Evolutionary conservation across 2,888 invertebrate species (phyloP), one percentile per base, ranked within the genome.

Genomic region (Zhengitettix transpicula): DNA sequence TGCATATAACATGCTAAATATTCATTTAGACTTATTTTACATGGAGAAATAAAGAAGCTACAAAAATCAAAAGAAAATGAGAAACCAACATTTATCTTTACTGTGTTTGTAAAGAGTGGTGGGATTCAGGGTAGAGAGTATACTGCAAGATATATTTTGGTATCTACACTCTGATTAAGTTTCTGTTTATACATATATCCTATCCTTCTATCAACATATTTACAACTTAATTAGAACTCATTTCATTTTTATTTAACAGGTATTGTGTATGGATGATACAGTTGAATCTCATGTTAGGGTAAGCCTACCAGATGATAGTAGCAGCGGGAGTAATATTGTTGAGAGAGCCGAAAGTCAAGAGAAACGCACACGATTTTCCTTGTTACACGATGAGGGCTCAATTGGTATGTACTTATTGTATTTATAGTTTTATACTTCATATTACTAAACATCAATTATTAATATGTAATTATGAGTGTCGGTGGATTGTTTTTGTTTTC

Each of bases 361-460:
- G 67, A 83, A 83, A 68, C 73, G 81, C 1, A 80, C 82, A 12
- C 74, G 81, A 77, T 93, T 93, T 73, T 90, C 90, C 0, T 77
- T 89, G 55, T 90, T 89, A 0, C 89, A 89, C 69, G 95, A 95
- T 69, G 95, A 95, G 72, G 94, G 92, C 28, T 94, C 89, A 0
- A 84, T 90, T 60, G 91, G 71, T 67, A 65, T 67, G 57, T 60
- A 47, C 8, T 47, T 12, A 47, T 7, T 47, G 2, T 14, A n/a
- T 47, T 47, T 47, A 1, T 8, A 28, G 7, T 28, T 28, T 28
- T 7, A 28, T 28, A n/a, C 28, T 28, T 28, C 28, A 28, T 28
- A 28, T 28, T 28, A 28, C 28, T 28, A 28, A n/a, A 2, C 28
- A 28, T 28, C 28, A n/a, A n/a, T n/a, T n/a, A n/a, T n/a, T n/a